A percentile compares a stretch with the other conserved stretches of the same genome.
phyloP scores from a whole-genome alignment of 2,113 vertebrate species.

The Synchiropus splendidus region DNA sequence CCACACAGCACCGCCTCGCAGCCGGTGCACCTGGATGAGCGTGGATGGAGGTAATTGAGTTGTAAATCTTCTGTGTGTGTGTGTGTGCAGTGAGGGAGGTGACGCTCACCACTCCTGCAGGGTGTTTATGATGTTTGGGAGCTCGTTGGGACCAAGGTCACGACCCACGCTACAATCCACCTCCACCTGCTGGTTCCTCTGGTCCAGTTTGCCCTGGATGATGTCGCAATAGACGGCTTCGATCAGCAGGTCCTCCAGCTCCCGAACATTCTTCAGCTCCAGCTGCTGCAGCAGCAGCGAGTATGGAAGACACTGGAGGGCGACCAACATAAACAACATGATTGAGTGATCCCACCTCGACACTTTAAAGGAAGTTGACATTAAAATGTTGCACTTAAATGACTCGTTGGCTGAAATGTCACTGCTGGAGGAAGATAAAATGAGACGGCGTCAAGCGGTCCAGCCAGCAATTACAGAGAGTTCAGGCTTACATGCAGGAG shows the following conservation, averaged over 20 bases:
- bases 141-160: conserved; percentile 89
- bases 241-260: conserved; percentile 95
- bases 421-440: conserved; percentile 19
- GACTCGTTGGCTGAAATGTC: conserved; percentile 50
- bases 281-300: conserved; percentile 94
- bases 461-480: conserved; percentile 36
- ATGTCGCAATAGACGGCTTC: conserved; percentile 98
- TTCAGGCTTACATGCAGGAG: conserved; percentile 15
- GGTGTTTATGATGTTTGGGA: conserved; percentile 86
- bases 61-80: conserved; percentile 8
- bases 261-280: conserved; percentile 94
- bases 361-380: conserved; percentile 17
- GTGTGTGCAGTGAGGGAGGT: conserved; percentile 1
- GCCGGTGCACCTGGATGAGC: conserved; percentile 75
- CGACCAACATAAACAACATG: not conserved
- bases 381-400: conserved; percentile 17
- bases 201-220: conserved; percentile 96
- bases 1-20: conserved; percentile 89
- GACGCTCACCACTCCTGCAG: conserved; percentile 89
- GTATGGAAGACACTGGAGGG: conserved; percentile 81
- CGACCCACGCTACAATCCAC: conserved; percentile 94
- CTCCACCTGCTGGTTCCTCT: conserved; percentile 94
- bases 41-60: conserved; percentile 10
- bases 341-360: conserved; percentile 1
- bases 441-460: conserved; percentile 25